Percentiles rank a stretch among this genome's conserved stretches.
phyloP scores from a whole-genome alignment of 2,113 vertebrate genomes.

The Callorhinus ursinus region DNA sequence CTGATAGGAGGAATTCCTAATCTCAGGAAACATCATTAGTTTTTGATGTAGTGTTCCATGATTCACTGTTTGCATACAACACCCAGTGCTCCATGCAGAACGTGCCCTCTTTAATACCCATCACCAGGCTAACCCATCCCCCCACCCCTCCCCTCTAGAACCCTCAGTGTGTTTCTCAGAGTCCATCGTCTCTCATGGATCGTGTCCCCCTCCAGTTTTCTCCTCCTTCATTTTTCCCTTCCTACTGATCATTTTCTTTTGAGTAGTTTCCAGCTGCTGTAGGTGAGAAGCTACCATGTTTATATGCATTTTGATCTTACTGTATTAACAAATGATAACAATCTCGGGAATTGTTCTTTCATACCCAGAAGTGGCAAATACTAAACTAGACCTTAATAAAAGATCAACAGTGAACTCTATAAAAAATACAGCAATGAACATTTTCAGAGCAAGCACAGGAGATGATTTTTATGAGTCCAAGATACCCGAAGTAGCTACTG shows the following conservation, averaged over 20 bases:
- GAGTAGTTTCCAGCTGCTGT: background rate
- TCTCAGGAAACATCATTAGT: no score
- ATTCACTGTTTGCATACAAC: no score
- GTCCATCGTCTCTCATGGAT: no score
- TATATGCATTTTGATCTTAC: background rate
- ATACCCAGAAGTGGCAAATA: background rate
- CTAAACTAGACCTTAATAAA: conserved; percentile 40
- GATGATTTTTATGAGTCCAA: background rate
- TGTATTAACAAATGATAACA: conserved; percentile 10
- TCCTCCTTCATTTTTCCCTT: no score
- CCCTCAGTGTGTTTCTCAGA: no score
- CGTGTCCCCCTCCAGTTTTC: no score
- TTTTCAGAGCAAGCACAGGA: conserved; percentile 38
- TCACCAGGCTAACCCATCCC: no score
- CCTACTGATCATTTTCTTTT: background rate
- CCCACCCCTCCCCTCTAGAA: no score
- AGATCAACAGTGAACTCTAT: background rate
- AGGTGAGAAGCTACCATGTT: background rate
- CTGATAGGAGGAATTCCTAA: no score
- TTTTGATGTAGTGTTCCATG: no score
- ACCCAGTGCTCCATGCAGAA: no score
- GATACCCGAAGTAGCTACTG: background rate
- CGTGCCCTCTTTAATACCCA: no score
- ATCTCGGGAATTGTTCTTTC: background rate
- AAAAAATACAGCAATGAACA: background rate